Percentiles rank a stretch among this genome's conserved stretches.
Conservation (phyloP, 2,797 vertebrate species). For the Bufotes viridis region DNA sequence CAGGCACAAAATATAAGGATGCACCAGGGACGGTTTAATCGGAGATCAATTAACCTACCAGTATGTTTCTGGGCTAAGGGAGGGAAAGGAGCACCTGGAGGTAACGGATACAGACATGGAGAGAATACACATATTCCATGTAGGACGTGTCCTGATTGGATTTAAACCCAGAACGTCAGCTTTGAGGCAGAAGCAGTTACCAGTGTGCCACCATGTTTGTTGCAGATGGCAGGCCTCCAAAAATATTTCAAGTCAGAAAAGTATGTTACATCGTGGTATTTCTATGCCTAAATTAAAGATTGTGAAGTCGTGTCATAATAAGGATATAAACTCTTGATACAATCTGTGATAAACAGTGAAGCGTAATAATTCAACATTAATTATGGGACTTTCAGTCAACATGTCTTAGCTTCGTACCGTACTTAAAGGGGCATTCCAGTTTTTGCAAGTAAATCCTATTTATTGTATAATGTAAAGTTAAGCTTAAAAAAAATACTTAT, state of each 20-base stretch:
- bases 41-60: slow-evolving; percentile 25
- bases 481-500: too few species aligned
- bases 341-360: neutral
- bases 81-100: neutral
- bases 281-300: neutral
- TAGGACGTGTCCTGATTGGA: neutral
- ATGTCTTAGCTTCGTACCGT: too few species aligned
- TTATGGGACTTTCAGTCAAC: too few species aligned
- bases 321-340: too few species aligned
- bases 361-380: neutral
- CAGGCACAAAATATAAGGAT: slow-evolving; percentile 11
- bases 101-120: slow-evolving; percentile 4
- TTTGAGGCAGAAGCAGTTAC: neutral
- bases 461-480: too few species aligned
- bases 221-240: neutral
- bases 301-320: neutral
- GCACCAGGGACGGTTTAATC: slow-evolving; percentile 3
- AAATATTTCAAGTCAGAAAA: slow-evolving; percentile 6
- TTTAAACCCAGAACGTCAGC: neutral
- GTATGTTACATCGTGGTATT: neutral
- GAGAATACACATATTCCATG: neutral
- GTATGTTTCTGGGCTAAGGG: neutral
- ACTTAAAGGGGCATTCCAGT: too few species aligned
- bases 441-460: too few species aligned
- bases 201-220: neutral